Percentiles rank a stretch among this genome's conserved stretches.
phyloP scores from a whole-genome alignment of 1,140 invertebrate genomes.

The Oedothorax gibbosus region DNA sequence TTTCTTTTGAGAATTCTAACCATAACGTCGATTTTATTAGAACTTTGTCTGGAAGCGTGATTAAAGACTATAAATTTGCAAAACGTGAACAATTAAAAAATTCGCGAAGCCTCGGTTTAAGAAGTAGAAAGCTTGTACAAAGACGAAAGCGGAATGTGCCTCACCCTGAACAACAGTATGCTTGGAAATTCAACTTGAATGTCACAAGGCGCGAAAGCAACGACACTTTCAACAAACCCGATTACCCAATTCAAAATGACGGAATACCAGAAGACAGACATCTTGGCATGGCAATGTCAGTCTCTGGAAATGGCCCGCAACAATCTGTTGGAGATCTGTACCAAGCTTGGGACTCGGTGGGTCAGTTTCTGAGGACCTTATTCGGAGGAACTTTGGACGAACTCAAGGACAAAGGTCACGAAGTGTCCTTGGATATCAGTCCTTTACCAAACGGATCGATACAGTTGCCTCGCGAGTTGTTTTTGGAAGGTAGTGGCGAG shows the following conservation, averaged over 20 bases:
- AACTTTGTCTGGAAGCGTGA: background rate
- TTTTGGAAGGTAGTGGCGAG: background rate
- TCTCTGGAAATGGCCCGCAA: background rate
- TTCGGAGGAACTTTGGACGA: background rate
- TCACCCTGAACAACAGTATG: background rate
- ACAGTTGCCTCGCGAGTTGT: background rate
- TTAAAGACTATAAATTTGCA: background rate
- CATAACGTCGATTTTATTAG: no score
- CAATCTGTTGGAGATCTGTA: background rate
- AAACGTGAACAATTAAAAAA: background rate
- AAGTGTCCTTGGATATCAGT: background rate
- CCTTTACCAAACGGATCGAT: no score
- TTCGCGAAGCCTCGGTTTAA: background rate
- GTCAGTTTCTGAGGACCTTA: background rate
- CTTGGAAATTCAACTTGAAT: background rate
- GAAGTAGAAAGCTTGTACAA: background rate
- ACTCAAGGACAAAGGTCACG: background rate
- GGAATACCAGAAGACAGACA: background rate
- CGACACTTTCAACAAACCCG: no score
- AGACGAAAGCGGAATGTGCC: background rate
- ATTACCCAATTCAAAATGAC: no score
- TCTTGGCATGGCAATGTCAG: background rate
- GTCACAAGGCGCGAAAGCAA: background rate
- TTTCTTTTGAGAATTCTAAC: background rate
- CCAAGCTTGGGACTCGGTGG: conserved; percentile 1